These are phyloP conservation scores for Agrochola lota DNA, from an alignment of 2,888 invertebrate species.

Conservation along the genomic window DNA sequence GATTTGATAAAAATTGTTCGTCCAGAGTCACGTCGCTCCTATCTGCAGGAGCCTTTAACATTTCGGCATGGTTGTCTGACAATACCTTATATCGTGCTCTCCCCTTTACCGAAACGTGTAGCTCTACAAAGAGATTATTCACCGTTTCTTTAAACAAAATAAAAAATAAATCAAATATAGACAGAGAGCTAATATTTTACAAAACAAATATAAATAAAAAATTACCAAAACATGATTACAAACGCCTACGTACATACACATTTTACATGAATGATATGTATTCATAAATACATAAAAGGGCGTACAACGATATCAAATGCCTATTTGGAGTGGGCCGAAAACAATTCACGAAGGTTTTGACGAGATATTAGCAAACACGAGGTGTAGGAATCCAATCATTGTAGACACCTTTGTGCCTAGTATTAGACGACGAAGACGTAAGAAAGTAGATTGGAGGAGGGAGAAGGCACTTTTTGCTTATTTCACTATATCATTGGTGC, in stretches of 20 bases:
- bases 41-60: no score
- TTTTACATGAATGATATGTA: conserved; percentile 7
- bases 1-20: no score
- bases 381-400: conserved; percentile 35
- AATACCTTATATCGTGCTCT: not conserved
- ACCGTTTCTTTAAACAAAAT: not conserved
- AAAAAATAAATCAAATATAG: conserved; percentile 17
- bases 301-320: conserved; percentile 43
- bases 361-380: conserved; percentile 42
- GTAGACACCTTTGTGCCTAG: conserved; percentile 11
- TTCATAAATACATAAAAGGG: conserved; percentile 27
- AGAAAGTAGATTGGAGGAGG: not conserved
- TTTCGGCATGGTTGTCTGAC: no score
- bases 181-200: not conserved
- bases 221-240: conserved; percentile 25
- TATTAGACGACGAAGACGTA: no score
- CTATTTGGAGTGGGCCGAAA: conserved; percentile 45
- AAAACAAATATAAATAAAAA: conserved; percentile 32
- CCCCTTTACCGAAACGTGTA: not conserved
- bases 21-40: no score
- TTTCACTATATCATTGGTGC: not conserved
- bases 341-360: conserved; percentile 38
- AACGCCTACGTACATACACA: not conserved
- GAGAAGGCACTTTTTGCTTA: not conserved
- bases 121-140: not conserved